phyloP scores from a whole-genome alignment of 2,888 invertebrate genomes.

The Leucozona laternaria region DNA sequence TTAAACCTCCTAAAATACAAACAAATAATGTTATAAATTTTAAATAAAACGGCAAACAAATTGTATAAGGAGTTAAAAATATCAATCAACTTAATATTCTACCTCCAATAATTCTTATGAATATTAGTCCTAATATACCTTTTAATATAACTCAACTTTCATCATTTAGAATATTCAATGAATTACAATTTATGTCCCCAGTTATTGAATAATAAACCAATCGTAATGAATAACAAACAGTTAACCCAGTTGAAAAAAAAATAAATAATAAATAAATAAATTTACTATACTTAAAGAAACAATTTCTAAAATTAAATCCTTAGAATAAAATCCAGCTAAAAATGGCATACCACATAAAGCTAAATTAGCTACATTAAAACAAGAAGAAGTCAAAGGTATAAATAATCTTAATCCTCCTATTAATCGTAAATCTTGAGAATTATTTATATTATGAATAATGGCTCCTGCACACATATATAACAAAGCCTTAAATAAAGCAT shows the following conservation, averaged over 20 bases:
- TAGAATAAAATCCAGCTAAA: constrained; percentile 88
- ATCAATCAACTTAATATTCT: constrained; percentile 85
- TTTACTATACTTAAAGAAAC: constrained; percentile 85
- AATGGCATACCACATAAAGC: constrained; percentile 87
- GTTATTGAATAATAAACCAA: constrained; percentile 85
- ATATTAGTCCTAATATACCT: constrained; percentile 81
- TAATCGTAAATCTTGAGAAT: constrained; percentile 88
- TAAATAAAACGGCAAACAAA: constrained; percentile 85
- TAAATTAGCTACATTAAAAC: constrained; percentile 86
- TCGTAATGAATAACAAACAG: constrained; percentile 86
- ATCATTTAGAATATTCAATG: constrained; percentile 85
- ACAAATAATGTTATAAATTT: constrained; percentile 85
- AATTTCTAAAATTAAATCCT: constrained; percentile 87
- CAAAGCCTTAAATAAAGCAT: constrained; percentile 91
- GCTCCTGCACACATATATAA: constrained; percentile 89
- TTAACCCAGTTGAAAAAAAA: constrained; percentile 85
- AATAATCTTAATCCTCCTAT: constrained; percentile 78
- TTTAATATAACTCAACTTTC: constrained; percentile 84
- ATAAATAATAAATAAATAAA: constrained; percentile 85
- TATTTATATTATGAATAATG: constrained; percentile 87
- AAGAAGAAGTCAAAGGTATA: constrained; percentile 70
- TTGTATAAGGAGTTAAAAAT: constrained; percentile 85
- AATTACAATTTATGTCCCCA: constrained; percentile 84
- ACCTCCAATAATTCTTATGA: constrained; percentile 84
- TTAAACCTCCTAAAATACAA: constrained; percentile 82